These are phyloP conservation scores for Lophotis ruficrista DNA, from an alignment of 2,113 vertebrate genomes.

Conservation along the genomic window DNA sequence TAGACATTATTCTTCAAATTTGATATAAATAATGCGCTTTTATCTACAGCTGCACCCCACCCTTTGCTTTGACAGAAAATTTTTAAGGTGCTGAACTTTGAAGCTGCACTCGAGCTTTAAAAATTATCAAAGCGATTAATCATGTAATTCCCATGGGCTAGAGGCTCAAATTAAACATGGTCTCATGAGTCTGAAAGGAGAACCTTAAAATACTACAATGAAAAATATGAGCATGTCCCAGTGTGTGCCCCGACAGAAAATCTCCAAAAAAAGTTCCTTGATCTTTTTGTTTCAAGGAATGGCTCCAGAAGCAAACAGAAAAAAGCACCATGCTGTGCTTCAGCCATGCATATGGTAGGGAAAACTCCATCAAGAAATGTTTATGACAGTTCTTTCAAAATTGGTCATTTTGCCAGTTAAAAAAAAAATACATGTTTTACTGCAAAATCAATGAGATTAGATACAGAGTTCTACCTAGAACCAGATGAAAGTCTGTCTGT, in stretches of 20 bases:
- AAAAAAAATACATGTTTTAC: neutral
- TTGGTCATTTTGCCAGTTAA: neutral
- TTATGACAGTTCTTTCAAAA: neutral
- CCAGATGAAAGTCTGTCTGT: neutral
- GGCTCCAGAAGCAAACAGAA: neutral
- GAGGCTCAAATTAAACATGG: neutral
- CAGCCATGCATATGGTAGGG: neutral
- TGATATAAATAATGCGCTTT: neutral
- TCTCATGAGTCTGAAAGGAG: neutral
- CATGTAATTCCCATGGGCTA: neutral
- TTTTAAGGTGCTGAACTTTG: neutral
- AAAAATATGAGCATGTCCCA: neutral
- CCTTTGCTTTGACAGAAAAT: neutral
- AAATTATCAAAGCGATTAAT: slow-evolving; percentile 2
- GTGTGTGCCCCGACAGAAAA: neutral
- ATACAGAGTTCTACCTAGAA: neutral
- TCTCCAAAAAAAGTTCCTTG: neutral
- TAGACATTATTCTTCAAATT: neutral
- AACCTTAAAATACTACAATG: neutral
- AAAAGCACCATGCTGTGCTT: neutral
- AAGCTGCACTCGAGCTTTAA: neutral
- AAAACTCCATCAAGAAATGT: neutral
- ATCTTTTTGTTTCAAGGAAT: neutral
- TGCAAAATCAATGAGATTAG: neutral
- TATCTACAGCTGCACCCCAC: neutral